Percentiles rank a stretch among this genome's conserved stretches.
Evolutionary conservation across 2,888 invertebrate species (phyloP).

Genomic region (Pollenia labialis): DNA sequence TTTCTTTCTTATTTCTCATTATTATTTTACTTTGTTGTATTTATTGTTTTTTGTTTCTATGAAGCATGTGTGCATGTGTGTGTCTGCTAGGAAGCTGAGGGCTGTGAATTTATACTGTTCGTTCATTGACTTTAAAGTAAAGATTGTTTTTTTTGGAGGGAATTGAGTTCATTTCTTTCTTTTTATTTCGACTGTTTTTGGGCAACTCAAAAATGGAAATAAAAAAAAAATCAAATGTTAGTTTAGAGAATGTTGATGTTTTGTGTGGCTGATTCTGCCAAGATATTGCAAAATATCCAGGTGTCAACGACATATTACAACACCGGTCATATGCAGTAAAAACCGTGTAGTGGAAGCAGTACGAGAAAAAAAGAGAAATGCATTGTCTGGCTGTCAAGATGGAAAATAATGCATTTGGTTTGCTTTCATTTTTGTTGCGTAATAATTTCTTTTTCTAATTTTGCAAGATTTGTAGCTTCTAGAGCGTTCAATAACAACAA

Average conservation of each 20-base stretch:
- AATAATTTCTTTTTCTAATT: slow-evolving; percentile 58
- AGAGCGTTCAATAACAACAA: slow-evolving; percentile 14
- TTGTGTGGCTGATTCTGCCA: slow-evolving; percentile 66
- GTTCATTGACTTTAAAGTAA: slow-evolving; percentile 69
- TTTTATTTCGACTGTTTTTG: slow-evolving; percentile 5
- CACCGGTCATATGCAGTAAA: slow-evolving; percentile 61
- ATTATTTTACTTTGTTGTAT: slow-evolving; percentile 35
- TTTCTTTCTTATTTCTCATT: slow-evolving; percentile 44
- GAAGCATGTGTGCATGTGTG: slow-evolving; percentile 19
- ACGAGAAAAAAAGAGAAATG: slow-evolving; percentile 30
- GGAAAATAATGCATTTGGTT: slow-evolving; percentile 63
- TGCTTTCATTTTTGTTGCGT: slow-evolving; percentile 71
- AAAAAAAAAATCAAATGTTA: slow-evolving; percentile 47
- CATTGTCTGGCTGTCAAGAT: slow-evolving; percentile 51
- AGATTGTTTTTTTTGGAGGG: slow-evolving; percentile 64
- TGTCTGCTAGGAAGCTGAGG: slow-evolving; percentile 22
- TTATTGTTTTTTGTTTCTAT: slow-evolving; percentile 53
- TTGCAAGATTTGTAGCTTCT: slow-evolving; percentile 13
- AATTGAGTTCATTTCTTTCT: slow-evolving; percentile 41
- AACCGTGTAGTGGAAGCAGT: slow-evolving; percentile 10
- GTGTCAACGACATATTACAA: slow-evolving; percentile 72
- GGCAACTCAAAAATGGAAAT: slow-evolving; percentile 34
- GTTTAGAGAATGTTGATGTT: slow-evolving; percentile 55
- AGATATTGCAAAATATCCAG: slow-evolving; percentile 74
- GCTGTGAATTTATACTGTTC: slow-evolving; percentile 51